Evolutionary conservation across 1,140 invertebrate species (phyloP), one percentile per base, ranked within the genome.

Genomic region (Sesamia nonagrioides): DNA sequence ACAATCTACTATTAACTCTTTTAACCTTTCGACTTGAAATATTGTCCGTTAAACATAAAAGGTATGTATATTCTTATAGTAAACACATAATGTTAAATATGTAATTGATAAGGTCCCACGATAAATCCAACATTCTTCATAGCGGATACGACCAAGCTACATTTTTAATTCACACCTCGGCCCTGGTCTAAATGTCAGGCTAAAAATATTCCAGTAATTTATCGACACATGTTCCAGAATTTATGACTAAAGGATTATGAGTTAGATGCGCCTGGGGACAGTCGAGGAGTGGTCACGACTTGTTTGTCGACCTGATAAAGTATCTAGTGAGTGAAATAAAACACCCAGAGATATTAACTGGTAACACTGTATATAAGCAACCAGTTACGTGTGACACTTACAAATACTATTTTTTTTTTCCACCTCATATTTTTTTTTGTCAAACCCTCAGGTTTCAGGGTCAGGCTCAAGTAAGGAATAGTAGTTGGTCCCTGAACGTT

Each of bases 231-330:
- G 37, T 27, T 13, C 21, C 50, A 42, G 27, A 58, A 73, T 73
- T 73, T 73, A 73, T 52, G 71, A 58, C 7, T 33, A 1, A 52
- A 18, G 71, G 9, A 42, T 73, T 73, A 58, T 73, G 54, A 73
- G 54, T 73, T 58, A 73, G 52, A 58, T 58, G 71, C 54, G 17
- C 6, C 54, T 5, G 37, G 71, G 71, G 71, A 73, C 33, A 42
- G 42, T 11, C 18, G 17, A 27, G 42, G 63, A 45, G 11, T 21
- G 37, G 50, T 54, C n/a, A 42, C 17, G 35, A 40, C 18, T n/a
- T 72, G 48, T 37, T 35, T 42, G 71, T 7, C 21, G 15, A 15
- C 9, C 13, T n/a, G 13, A 8, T 45, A 50, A 50, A 50, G 45
- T n/a, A 50, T 50, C 5, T 5, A n/a, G 15, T n/a, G 1, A 0